Evolutionary conservation across 1,140 invertebrate species (phyloP), one percentile per base, ranked within the genome.

Genomic region (Lasioglossum albipes): DNA sequence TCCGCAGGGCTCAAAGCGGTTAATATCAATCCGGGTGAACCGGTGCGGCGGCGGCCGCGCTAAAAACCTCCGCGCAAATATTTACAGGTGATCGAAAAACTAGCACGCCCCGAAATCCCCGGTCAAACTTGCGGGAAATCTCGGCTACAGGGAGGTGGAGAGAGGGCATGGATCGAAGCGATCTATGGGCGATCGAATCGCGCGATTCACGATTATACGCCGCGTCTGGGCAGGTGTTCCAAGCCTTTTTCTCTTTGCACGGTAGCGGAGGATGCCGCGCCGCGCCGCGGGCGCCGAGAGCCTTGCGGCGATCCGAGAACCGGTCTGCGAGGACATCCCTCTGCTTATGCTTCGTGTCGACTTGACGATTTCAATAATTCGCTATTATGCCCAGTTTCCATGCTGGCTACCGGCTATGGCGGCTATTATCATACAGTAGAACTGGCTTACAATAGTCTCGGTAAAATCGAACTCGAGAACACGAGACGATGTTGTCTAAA

Each of bases 251-350:
- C 52, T 6, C 5, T 5, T 22, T 66, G 6, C 16, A 45, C 7
- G 22, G 52, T 49, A 10, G 16, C 49, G 12, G 49, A 27, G 31
- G 20, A 65, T n/a, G n/a, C n/a, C n/a, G n/a, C n/a, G n/a, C n/a
- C n/a, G n/a, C n/a, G 45, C 76, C 68, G 7, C 45, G 16, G 31
- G 74, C 59, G 64, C 45, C 49, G 45, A 54, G 72, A 72, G 73
- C 42, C 65, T 64, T 54, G 71, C 65, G 54, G 70, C 45, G 42
- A 12, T 49, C 62, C 70, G 62, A 80, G 82, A 84, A 86, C 83
- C 84, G 83, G 84, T 85, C 83, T 73, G 10, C 45, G 75, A 83
- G 75, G 73, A 85, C 84, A 64, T 86, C 82, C 61, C 59, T 65
- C 66, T 69, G 7, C 66, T 16, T 67, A 75, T 20, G 54, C 54